These are phyloP conservation scores for Crypturellus tataupa DNA, from an alignment of 2,797 vertebrate species.

Conservation along the genomic window DNA sequence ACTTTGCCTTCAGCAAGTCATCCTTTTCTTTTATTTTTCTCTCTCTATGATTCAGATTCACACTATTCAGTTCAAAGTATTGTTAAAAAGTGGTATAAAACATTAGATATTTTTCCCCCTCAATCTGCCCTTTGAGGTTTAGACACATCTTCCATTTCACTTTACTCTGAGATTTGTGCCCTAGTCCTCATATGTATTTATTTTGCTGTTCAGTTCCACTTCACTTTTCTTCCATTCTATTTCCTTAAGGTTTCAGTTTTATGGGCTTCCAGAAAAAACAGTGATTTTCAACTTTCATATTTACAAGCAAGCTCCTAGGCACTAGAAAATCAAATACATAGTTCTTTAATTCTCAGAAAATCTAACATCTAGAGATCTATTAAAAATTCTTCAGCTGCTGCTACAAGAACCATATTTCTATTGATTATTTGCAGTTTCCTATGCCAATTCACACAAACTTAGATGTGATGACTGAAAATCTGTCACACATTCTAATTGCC, in stretches of 20 bases:
- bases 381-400: not conserved
- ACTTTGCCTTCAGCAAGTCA: too few species aligned
- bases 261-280: not conserved
- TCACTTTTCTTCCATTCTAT: not conserved
- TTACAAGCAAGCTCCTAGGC: not conserved
- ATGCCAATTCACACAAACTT: rapidly evolving
- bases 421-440: not conserved
- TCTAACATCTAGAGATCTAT: not conserved
- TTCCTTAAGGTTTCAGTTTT: not conserved
- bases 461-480: not conserved
- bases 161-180: not conserved
- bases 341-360: not conserved
- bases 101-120: rapidly evolving
- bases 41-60: not conserved
- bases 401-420: not conserved
- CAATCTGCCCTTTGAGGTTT: not conserved
- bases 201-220: not conserved
- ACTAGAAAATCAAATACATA: not conserved
- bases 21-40: too few species aligned
- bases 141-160: not conserved
- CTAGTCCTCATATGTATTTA: not conserved
- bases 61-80: not conserved
- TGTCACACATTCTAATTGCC: not conserved
- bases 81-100: not conserved
- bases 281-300: not conserved